phyloP scores from a whole-genome alignment of 2,888 invertebrate species.

The Melinopterus prodromus region DNA sequence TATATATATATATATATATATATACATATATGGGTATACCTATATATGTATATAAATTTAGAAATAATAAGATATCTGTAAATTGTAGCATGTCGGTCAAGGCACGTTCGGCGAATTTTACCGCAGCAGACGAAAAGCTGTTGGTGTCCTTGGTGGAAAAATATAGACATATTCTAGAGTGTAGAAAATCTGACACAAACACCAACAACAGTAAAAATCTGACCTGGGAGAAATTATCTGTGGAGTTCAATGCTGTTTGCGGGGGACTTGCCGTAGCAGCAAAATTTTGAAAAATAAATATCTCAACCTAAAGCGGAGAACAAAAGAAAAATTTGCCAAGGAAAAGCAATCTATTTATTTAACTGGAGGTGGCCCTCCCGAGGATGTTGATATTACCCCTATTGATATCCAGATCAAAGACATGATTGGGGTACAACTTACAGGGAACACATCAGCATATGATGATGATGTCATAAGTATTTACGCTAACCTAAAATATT shows the following conservation, averaged over 20 bases:
- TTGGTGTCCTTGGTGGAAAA: too few species aligned
- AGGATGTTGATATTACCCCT: background rate
- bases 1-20: too few species aligned
- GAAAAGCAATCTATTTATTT: background rate
- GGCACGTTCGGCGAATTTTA: too few species aligned
- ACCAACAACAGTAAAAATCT: background rate
- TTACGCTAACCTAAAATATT: constrained; percentile 6
- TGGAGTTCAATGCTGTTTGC: background rate
- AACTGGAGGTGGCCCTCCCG: constrained; percentile 15
- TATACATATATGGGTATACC: too few species aligned
- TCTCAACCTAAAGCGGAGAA: constrained; percentile 6
- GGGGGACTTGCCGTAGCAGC: background rate
- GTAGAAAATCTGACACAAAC: background rate
- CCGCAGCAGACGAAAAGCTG: too few species aligned
- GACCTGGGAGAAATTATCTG: background rate
- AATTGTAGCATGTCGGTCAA: too few species aligned
- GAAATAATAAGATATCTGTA: too few species aligned
- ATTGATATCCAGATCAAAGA: constrained; percentile 10
- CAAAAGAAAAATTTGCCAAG: constrained; percentile 14
- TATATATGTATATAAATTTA: too few species aligned
- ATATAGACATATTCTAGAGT: background rate
- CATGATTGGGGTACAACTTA: constrained; percentile 12
- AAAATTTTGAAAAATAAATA: constrained; percentile 15
- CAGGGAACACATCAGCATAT: background rate
- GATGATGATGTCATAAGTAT: background rate